These are phyloP conservation scores for Tribolium castaneum DNA, from an alignment of 1,140 invertebrate species.

Conservation along the genomic window DNA sequence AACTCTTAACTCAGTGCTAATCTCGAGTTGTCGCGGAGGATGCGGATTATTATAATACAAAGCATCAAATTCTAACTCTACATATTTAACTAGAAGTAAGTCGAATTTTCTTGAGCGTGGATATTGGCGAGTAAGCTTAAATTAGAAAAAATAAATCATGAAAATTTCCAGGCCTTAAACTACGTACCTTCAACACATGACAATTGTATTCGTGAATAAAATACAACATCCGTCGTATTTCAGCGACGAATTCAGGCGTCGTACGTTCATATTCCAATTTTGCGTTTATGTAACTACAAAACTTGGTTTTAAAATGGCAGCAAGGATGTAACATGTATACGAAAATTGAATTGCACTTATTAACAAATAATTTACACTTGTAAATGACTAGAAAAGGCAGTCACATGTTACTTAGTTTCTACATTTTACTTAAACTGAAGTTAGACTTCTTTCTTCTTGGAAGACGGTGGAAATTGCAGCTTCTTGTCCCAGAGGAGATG, in stretches of 20 bases:
- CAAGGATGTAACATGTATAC: background rate
- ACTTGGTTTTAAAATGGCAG: background rate
- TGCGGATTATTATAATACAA: background rate
- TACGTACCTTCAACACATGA: conserved; percentile 10
- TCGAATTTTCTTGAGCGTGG: conserved; percentile 26
- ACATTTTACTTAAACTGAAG: background rate
- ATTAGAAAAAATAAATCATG: background rate
- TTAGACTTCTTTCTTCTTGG: background rate
- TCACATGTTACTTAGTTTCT: too few relatives aligned
- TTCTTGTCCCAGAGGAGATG: background rate
- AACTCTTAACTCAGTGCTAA: background rate
- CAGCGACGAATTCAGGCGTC: conserved; percentile 10
- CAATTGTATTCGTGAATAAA: conserved; percentile 32
- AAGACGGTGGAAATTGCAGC: background rate
- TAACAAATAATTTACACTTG: background rate
- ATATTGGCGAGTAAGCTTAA: background rate
- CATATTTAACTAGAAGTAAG: conserved; percentile 10
- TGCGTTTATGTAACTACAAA: conserved; percentile 23
- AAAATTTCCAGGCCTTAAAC: too few relatives aligned
- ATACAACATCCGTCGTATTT: conserved; percentile 2
- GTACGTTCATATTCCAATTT: conserved; percentile 4
- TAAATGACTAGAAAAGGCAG: background rate
- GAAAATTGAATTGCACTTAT: background rate
- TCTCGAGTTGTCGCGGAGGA: background rate
- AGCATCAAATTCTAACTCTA: conserved; percentile 25